phyloP scores from a whole-genome alignment of 2,113 vertebrate species.

The Menura novaehollandiae region DNA sequence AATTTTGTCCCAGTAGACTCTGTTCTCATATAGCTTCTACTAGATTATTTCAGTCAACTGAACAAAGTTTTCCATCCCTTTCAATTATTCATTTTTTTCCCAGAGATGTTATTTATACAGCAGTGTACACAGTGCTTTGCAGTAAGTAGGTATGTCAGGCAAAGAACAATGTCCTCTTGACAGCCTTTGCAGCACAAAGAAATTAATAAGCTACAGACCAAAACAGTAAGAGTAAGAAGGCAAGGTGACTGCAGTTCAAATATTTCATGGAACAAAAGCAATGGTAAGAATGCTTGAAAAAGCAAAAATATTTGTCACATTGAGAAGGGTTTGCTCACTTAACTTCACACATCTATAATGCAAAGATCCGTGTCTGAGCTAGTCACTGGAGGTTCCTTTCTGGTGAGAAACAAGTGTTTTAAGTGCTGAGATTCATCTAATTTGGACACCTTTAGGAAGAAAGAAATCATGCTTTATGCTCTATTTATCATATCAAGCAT shows the following conservation, averaged over 20 bases:
- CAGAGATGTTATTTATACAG: conserved; percentile 57
- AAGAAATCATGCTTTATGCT: neutral
- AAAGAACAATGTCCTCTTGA: conserved; percentile 15
- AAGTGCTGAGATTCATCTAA: neutral
- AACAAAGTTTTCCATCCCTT: conserved; percentile 48
- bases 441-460: neutral
- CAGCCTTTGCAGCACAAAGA: conserved; percentile 25
- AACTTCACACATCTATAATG: neutral
- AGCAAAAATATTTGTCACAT: neutral
- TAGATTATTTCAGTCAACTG: conserved; percentile 53
- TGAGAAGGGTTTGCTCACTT: neutral
- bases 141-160: conserved; percentile 34
- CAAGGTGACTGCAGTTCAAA: conserved; percentile 30
- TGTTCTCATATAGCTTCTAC: conserved; percentile 39
- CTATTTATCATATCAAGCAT: neutral
- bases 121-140: conserved; percentile 43
- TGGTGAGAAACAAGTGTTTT: neutral
- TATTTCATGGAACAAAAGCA: neutral
- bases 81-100: conserved; percentile 62
- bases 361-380: neutral
- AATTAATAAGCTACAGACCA: conserved; percentile 8
- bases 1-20: conserved; percentile 4
- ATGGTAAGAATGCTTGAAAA: neutral
- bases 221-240: neutral
- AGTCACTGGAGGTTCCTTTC: neutral